Base-by-base conservation (phyloP, 2,888 invertebrate species). In the Labia minor region DNA sequence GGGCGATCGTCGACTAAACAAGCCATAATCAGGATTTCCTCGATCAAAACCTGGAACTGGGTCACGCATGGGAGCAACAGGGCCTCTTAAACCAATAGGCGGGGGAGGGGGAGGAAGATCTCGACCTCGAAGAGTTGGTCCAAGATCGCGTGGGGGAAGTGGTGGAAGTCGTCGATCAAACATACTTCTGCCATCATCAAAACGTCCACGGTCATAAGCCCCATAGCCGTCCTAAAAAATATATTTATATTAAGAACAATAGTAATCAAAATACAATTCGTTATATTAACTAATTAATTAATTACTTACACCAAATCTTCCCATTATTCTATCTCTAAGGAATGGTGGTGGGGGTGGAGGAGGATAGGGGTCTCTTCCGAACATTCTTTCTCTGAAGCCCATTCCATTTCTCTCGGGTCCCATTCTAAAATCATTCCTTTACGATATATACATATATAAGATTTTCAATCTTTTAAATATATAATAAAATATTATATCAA, bases 301-400 rank as follows among this genome's bases (percentile, higher is more conserved):
- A 8, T n/a, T 49, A 80, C 81, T 86, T 86, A 88, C 88, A 87
- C 87, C 87, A 84, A 88, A 88, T 82, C 90, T 88, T 83, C 90
- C 90, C 89, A 92, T 90, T 83, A 92, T 88, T 82, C 92, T 86
- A 82, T 92, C 92, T 82, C 91, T 88, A 75, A 92, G 86, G 86
- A 92, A 92, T 74, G 90, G 90, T 77, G 89, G 89, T 1, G 75
- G 91, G 80, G 92, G 91, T 79, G 92, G 92, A 78, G 92, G 92
- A 74, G 92, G 92, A 81, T 92, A 92, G 74, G 91, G 90, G 81
- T 91, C 90, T 79, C 91, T 88, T 79, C 89, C 89, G 81, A 87
- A 90, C 84, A 89, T 89, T 77, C 90, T 87, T 81, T 91, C 91
- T 81, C 91, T 11, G 49, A 49, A 49, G 3, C 49, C 49, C 49